Percentiles rank a stretch among this genome's conserved stretches.
Conservation (phyloP, 2,113 vertebrate species). For the Micronycteris hirsuta region DNA sequence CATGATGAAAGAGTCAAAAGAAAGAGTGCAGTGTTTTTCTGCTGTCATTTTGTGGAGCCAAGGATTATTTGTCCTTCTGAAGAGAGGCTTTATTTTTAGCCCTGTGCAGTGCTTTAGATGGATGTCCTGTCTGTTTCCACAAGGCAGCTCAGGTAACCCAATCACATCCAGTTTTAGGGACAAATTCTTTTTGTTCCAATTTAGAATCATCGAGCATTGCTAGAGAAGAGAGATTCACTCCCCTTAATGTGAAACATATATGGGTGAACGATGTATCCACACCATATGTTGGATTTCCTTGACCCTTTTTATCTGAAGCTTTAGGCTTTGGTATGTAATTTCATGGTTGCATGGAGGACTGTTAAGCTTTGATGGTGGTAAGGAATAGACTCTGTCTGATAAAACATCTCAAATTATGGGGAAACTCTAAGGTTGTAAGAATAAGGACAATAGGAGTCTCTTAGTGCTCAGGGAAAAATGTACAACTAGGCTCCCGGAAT, state of each 20-base stretch:
- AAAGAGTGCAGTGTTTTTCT: not conserved
- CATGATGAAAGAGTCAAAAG: not conserved
- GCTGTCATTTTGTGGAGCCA: conserved; percentile 37
- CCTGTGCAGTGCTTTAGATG: not conserved
- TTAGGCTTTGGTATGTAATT: not conserved
- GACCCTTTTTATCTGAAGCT: not conserved
- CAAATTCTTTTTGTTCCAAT: conserved; percentile 5
- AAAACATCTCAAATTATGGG: not conserved
- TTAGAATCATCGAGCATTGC: not conserved
- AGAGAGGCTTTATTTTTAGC: conserved; percentile 64
- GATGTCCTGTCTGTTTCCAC: conserved; percentile 49
- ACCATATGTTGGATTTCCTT: not conserved
- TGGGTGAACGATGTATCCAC: not conserved
- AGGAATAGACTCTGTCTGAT: not conserved
- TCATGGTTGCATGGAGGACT: not conserved
- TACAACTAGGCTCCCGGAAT: not conserved
- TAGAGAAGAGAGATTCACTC: not conserved
- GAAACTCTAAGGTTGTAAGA: not conserved
- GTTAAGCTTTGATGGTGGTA: not conserved
- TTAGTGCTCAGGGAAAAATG: not conserved
- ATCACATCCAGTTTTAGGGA: not conserved
- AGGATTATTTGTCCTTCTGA: conserved; percentile 39
- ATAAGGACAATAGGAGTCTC: not conserved
- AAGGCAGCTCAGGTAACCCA: conserved; percentile 26
- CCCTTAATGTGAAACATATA: not conserved